Evolutionary conservation across 2,888 invertebrate species (phyloP), one percentile per base, ranked within the genome.

Genomic region (Drosophila austrosaltans): DNA sequence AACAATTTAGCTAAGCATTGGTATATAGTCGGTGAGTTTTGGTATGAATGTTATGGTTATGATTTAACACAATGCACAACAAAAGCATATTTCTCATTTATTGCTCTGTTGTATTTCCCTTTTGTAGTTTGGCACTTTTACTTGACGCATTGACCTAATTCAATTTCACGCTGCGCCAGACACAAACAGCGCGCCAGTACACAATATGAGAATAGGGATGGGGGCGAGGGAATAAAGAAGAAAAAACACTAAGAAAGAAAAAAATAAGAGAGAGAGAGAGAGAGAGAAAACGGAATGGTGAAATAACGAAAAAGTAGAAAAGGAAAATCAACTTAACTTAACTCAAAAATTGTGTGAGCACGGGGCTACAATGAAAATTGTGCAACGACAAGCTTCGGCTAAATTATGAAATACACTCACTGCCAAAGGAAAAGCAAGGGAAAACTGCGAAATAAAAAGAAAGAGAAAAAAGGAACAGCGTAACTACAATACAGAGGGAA

Each of bases 131-230:
- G 82, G 75, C 81, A 82, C 78, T 85, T 72, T 80, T 77, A 64
- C 75, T 74, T 80, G 79, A 81, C 78, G 86, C 82, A 82, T 85
- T 83, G 82, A 83, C 82, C 86, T 77, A 83, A 83, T 83, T 83
- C 82, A 77, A 83, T 83, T 83, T 86, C 86, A 86, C 76, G 83
- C 86, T 82, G 77, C 69, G 72, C 81, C 81, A 79, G 63, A 76
- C 78, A 72, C 76, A 79, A 53, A 22, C 44, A 48, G 44, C 44
- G 20, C 44, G n/a, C 20, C 44, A 20, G 22, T 22, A 48, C 44
- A 48, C 48, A 48, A 48, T 25, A 48, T 48, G 36, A 36, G 32
- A 32, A 32, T 32, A 32, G 32, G 5, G 6, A 5, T 1, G 32
- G 6, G 32, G 32, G 32, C 1, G 32, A 6, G 5, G 28, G 25